Base-by-base conservation (phyloP, 2,797 vertebrate genomes). In the Helicolenus hilgendorfi region DNA sequence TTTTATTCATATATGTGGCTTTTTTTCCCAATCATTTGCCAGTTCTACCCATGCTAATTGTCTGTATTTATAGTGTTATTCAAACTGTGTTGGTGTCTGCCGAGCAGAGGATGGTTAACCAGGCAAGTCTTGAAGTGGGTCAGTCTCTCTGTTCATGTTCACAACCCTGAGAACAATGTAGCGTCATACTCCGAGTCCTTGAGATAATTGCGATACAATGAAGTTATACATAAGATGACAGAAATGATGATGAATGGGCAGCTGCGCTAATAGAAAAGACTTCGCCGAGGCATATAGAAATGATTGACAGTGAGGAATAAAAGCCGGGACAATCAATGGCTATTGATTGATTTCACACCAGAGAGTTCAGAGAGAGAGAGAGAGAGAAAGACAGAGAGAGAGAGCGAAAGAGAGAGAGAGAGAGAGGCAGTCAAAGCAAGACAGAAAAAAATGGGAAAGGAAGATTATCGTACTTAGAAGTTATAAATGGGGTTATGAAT, bases 211-310 rank as follows among this genome's bases (percentile, higher is more conserved):
- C 67, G 9, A 59, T 31, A 77, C 76, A 89, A 84, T 85, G 81
- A 81, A 91, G 87, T 92, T 90, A 75, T 85, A 89, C 92, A 84
- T 85, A 83, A 91, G 83, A 94, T 86, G 94, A 94, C 88, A 92
- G 90, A 89, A 94, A 95, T 91, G 53, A 96, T 94, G 96, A 97
- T 92, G 89, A 95, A 96, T 95, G 95, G 84, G 24, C 29, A 78
- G 82, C 84, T 70, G 74, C 31, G 41, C 85, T 89, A 75, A 94
- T 84, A 89, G 84, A 94, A 96, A 94, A 93, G 24, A 88, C 91
- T 93, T 93, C 84, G 89, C 72, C 29, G 83, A 89, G 83, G 72
- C 75, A 88, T 86, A 75, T 53, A 73, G 77, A 78, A 83, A 90
- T 86, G 88, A 93, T 78, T 92, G 91, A 92, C 91, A 85, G 86